Evolutionary conservation across 2,113 vertebrate genomes (phyloP).

Genomic region (Micronisus gabar): DNA sequence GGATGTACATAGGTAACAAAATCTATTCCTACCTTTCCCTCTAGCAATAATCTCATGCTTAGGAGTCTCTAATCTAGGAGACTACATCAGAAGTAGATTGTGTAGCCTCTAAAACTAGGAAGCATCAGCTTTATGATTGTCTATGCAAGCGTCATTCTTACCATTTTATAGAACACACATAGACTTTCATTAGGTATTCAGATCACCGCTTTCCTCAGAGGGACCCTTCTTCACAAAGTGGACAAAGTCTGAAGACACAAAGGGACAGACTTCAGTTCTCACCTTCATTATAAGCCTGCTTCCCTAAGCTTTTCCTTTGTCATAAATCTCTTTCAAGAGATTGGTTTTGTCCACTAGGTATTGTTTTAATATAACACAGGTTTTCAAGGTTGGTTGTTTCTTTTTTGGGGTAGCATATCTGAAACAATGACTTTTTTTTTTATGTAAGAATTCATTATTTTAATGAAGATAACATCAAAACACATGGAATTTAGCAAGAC

Average conservation of each 20-base stretch:
- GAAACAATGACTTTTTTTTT: neutral
- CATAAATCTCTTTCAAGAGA: neutral
- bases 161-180: neutral
- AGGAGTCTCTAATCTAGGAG: neutral
- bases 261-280: neutral
- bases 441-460: neutral
- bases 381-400: neutral
- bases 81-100: neutral
- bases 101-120: neutral
- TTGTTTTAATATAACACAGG: accelerated
- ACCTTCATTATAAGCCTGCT: neutral
- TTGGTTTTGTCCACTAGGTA: neutral
- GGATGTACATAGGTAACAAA: neutral
- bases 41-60: neutral
- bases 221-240: neutral
- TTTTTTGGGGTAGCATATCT: neutral
- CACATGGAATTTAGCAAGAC: neutral
- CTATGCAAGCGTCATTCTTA: neutral
- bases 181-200: neutral
- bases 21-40: neutral
- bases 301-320: neutral
- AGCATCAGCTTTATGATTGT: neutral
- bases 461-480: neutral
- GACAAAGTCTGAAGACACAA: neutral
- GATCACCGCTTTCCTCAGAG: neutral